Conservation (phyloP, 2,888 invertebrate species). For the Diadegma fenestrale region DNA sequence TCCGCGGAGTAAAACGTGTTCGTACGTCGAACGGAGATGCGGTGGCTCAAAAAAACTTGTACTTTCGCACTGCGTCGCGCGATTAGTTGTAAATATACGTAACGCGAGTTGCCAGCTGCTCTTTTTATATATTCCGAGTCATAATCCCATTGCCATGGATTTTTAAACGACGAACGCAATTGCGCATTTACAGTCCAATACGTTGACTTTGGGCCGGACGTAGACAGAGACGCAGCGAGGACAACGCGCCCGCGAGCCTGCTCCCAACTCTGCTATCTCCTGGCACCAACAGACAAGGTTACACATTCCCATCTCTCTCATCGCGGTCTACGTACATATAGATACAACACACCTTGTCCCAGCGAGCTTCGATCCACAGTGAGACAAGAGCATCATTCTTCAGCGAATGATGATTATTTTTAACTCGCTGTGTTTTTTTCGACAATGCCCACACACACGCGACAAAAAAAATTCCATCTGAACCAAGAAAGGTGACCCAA, state of each 20-base stretch:
- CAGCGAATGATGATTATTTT: not conserved
- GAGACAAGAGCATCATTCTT: slow-evolving; percentile 20
- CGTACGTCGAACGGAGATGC: too few species aligned
- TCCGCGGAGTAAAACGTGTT: too few species aligned
- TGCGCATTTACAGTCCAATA: not conserved
- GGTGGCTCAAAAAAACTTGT: too few species aligned
- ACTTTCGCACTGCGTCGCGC: not conserved
- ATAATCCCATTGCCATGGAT: not conserved
- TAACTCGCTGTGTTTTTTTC: not conserved
- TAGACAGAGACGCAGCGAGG: not conserved
- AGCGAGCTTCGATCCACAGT: slow-evolving; percentile 6
- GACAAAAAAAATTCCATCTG: too few species aligned
- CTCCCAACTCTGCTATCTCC: slow-evolving; percentile 14
- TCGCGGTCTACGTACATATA: not conserved
- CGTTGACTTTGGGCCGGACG: not conserved
- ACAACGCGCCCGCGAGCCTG: not conserved
- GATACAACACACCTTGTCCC: not conserved
- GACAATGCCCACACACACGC: not conserved
- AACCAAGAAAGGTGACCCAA: too few species aligned
- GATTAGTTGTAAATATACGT: not conserved
- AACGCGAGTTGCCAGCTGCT: not conserved
- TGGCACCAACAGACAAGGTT: slow-evolving; percentile 29
- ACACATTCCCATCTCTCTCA: not conserved
- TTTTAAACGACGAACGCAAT: not conserved
- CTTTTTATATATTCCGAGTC: not conserved